These are phyloP conservation scores for Leptopilina myrica DNA, from an alignment of 2,888 invertebrate species.

Conservation along the genomic window DNA sequence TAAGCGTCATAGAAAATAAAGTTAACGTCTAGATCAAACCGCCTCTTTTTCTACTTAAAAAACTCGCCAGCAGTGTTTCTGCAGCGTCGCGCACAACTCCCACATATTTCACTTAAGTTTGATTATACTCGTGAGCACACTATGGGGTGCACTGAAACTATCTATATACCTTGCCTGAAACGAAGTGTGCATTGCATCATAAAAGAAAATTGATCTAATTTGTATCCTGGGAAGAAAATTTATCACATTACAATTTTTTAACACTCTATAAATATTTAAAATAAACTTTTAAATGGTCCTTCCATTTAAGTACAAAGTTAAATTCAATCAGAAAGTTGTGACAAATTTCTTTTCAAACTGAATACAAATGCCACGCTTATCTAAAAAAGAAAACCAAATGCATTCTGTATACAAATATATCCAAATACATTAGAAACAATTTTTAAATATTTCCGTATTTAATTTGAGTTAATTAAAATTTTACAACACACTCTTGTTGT, in stretches of 20 bases:
- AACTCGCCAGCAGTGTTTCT: constrained; percentile 1
- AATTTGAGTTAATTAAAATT: not conserved
- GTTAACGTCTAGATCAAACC: constrained; percentile 1
- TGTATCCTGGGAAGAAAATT: constrained; percentile 13
- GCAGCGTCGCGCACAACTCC: constrained; percentile 2
- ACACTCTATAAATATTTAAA: constrained; percentile 12
- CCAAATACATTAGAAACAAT: no score
- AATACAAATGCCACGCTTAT: not conserved
- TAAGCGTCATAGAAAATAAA: not conserved
- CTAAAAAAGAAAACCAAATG: no score
- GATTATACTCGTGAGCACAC: constrained; percentile 9
- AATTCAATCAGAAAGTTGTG: no score
- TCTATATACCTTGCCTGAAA: constrained; percentile 4
- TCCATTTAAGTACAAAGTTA: no score
- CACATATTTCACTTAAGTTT: constrained; percentile 20
- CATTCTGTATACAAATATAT: no score
- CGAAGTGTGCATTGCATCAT: constrained; percentile 5
- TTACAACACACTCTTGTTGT: not conserved
- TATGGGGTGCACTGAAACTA: constrained; percentile 9
- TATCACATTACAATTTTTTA: not conserved
- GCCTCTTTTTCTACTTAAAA: constrained; percentile 20
- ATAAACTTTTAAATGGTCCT: not conserved
- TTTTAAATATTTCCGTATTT: no score
- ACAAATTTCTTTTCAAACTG: no score
- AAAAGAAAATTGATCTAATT: constrained; percentile 20